phyloP scores from a whole-genome alignment of 2,113 vertebrate species.

The Zootoca vivipara region DNA sequence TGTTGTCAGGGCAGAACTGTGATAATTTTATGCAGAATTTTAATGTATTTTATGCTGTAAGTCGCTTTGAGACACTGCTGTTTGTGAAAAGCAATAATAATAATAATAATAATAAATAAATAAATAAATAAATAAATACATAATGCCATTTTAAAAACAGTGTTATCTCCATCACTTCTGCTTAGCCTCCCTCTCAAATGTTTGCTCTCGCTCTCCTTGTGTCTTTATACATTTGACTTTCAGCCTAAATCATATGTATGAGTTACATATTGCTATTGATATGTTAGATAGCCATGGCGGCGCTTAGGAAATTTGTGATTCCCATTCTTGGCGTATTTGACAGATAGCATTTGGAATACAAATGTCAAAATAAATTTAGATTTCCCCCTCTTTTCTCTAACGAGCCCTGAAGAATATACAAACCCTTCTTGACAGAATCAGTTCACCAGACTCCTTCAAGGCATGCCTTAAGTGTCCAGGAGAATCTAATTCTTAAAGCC shows the following conservation, averaged over 20 bases:
- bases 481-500: slow-evolving; percentile 69
- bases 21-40: too few relatives aligned
- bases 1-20: neutral
- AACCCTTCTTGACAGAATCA: slow-evolving; percentile 84
- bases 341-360: slow-evolving; percentile 68
- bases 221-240: slow-evolving; percentile 36
- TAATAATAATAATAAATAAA: too few relatives aligned
- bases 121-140: too few relatives aligned
- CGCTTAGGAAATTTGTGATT: slow-evolving; percentile 56
- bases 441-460: slow-evolving; percentile 78
- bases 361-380: slow-evolving; percentile 77
- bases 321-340: slow-evolving; percentile 64
- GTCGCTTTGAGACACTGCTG: too few relatives aligned
- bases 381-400: slow-evolving; percentile 53
- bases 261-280: slow-evolving; percentile 56
- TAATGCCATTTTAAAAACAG: slow-evolving; percentile 12
- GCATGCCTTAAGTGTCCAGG: slow-evolving; percentile 67
- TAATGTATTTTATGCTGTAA: too few relatives aligned
- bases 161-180: neutral
- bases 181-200: neutral
- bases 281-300: slow-evolving; percentile 35
- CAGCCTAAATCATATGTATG: neutral
- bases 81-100: too few relatives aligned
- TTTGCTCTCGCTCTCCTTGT: slow-evolving; percentile 11
- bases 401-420: slow-evolving; percentile 69